Conservation (phyloP, 2,888 invertebrate species). For the Ethmia dodecea region DNA sequence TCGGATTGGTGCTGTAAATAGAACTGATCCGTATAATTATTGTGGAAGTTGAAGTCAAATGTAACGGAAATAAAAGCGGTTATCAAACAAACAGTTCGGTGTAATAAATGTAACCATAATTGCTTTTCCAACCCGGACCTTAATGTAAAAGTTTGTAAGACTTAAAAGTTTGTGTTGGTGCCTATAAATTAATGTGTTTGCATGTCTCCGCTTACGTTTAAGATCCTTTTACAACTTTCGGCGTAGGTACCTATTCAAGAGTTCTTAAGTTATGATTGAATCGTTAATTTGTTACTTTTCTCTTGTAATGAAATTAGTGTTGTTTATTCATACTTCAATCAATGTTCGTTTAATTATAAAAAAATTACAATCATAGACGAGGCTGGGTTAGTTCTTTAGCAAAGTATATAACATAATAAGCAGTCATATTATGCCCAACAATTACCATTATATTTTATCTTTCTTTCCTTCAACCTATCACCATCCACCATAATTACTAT, state of each 20-base stretch:
- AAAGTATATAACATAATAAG: no score
- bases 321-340: no score
- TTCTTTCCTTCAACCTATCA: no score
- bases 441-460: no score
- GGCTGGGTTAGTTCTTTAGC: no score
- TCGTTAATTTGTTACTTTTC: constrained; percentile 18
- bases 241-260: no score
- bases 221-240: constrained; percentile 35
- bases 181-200: constrained; percentile 71
- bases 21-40: neutral
- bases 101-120: constrained; percentile 59
- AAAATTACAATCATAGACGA: no score
- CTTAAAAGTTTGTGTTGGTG: constrained; percentile 63
- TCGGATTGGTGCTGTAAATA: constrained; percentile 4
- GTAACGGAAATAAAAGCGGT: constrained; percentile 32
- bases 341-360: no score
- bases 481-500: no score
- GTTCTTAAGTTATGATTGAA: constrained; percentile 22
- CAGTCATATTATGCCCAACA: no score
- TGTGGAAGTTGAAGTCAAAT: constrained; percentile 21
- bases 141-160: constrained; percentile 69
- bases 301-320: no score
- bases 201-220: constrained; percentile 47
- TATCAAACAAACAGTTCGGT: constrained; percentile 33
- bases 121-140: constrained; percentile 46